Evolutionary conservation across 1,140 invertebrate species (phyloP).

Genomic region (Tigriopus japonicus): DNA sequence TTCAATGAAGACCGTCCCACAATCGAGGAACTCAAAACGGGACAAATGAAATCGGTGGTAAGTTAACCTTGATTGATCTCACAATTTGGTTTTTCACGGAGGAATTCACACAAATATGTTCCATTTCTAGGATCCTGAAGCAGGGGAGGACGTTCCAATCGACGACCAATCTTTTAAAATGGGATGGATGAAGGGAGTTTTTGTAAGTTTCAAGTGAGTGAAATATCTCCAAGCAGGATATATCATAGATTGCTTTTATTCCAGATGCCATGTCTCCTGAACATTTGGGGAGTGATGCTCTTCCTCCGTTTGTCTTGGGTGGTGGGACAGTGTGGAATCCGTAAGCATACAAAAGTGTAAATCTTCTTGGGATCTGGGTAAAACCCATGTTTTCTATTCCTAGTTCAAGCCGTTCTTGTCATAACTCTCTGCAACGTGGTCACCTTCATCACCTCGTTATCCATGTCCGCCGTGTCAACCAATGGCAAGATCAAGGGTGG

Average conservation of each 20-base stretch:
- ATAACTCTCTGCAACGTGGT: conserved; percentile 77
- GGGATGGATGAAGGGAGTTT: conserved; percentile 20
- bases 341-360: conserved; percentile 19
- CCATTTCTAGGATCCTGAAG: background rate
- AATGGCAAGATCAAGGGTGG: conserved; percentile 75
- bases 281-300: conserved; percentile 41
- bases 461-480: conserved; percentile 93
- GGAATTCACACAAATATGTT: background rate
- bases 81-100: background rate
- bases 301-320: conserved; percentile 38
- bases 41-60: background rate
- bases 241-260: background rate
- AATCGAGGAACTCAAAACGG: background rate
- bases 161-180: conserved; percentile 18
- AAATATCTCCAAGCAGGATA: background rate
- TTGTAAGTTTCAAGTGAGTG: conserved; percentile 15
- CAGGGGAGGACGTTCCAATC: background rate
- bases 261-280: conserved; percentile 33
- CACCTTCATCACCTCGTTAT: conserved; percentile 76
- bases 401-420: conserved; percentile 40
- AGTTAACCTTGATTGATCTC: background rate
- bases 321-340: conserved; percentile 34
- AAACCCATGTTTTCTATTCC: background rate
- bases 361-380: no score
- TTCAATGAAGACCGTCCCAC: background rate